These are phyloP conservation scores for Stegastes partitus DNA, from an alignment of 2,113 vertebrate genomes.

Conservation along the genomic window DNA sequence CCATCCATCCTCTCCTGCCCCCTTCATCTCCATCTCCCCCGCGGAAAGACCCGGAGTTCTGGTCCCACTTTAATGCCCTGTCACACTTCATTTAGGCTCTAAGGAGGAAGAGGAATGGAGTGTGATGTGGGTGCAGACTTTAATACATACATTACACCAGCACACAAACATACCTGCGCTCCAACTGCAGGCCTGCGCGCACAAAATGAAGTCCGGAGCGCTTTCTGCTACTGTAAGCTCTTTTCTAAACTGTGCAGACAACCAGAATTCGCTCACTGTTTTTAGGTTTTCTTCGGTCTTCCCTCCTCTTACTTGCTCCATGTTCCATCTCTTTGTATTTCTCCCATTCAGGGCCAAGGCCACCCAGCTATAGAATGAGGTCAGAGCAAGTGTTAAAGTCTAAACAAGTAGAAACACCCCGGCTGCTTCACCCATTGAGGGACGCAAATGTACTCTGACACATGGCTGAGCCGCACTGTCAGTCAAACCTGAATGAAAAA, in stretches of 20 bases:
- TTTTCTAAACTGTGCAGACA: constrained; percentile 26
- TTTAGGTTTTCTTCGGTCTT: constrained; percentile 2
- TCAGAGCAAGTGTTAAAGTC: constrained; percentile 54
- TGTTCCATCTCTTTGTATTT: constrained; percentile 38
- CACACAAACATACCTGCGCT: constrained; percentile 27
- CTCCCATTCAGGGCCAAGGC: constrained; percentile 45
- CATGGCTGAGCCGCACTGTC: constrained; percentile 42
- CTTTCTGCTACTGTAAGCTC: constrained; percentile 37
- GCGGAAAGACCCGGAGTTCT: constrained; percentile 39
- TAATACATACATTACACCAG: constrained; percentile 33
- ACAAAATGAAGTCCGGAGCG: constrained; percentile 13
- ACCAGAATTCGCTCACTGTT: constrained; percentile 9
- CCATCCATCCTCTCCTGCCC: constrained; percentile 25
- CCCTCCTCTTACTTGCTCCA: constrained; percentile 5
- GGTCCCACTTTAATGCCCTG: constrained; percentile 65
- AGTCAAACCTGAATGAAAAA: constrained; percentile 42
- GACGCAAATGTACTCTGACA: constrained; percentile 56
- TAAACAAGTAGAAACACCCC: constrained; percentile 56
- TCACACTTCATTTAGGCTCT: constrained; percentile 70
- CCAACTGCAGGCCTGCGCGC: not conserved
- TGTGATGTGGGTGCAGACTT: constrained; percentile 32
- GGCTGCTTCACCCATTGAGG: constrained; percentile 34
- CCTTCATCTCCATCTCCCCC: constrained; percentile 32
- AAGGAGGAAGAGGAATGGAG: constrained; percentile 50
- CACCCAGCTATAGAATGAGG: constrained; percentile 63